Evolutionary conservation across 1,140 invertebrate genomes (phyloP).

Genomic region (Polypedilum pembai): DNA sequence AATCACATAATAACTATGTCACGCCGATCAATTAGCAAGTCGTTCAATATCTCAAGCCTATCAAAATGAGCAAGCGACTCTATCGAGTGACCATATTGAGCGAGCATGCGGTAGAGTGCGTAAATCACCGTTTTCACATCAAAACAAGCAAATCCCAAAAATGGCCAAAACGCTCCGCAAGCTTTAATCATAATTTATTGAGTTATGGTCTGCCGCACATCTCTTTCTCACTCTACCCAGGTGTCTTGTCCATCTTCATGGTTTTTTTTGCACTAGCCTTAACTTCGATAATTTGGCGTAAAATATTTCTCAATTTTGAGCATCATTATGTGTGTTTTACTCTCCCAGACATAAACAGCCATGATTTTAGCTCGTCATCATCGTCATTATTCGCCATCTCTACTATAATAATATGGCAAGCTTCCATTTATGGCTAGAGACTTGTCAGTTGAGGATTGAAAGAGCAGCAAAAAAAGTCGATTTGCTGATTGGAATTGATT

Average conservation of each 20-base stretch:
- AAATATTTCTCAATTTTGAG: too few relatives aligned
- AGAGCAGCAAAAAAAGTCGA: background rate
- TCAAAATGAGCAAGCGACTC: background rate
- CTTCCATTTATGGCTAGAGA: background rate
- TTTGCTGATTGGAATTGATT: background rate
- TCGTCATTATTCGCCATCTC: background rate
- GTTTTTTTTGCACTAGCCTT: too few relatives aligned
- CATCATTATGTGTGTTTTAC: too few relatives aligned
- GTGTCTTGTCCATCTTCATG: too few relatives aligned
- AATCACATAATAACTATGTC: too few relatives aligned
- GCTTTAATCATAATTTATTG: slow-evolving; percentile 19
- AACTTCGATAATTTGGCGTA: too few relatives aligned
- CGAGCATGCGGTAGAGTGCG: background rate
- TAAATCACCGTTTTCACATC: slow-evolving; percentile 8
- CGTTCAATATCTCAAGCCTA: background rate
- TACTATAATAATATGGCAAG: background rate
- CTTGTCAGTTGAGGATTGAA: background rate
- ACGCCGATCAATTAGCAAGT: background rate
- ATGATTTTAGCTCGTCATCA: slow-evolving; percentile 2
- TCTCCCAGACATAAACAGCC: background rate
- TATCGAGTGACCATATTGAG: too few relatives aligned
- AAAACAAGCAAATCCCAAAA: background rate
- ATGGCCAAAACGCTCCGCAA: background rate
- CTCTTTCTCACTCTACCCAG: too few relatives aligned
- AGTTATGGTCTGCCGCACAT: background rate